phyloP scores from a whole-genome alignment of 2,888 invertebrate species.

The Lymantria monacha region DNA sequence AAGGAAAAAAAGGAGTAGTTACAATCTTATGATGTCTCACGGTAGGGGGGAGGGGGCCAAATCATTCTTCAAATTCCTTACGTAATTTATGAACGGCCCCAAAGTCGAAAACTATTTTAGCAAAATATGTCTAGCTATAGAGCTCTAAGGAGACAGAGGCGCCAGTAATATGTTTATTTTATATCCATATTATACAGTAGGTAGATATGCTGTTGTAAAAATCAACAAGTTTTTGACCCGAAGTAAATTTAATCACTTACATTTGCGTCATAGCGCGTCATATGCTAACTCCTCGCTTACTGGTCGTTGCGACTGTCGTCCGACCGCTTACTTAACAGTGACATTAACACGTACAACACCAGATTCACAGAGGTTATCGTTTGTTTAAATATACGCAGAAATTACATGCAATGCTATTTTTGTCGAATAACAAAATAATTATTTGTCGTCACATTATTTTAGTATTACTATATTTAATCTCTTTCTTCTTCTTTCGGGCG shows the following conservation, averaged over 20 bases:
- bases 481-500: too few species aligned
- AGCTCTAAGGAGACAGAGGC: too few species aligned
- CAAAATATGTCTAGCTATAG: too few species aligned
- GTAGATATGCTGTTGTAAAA: constrained; percentile 1
- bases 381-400: constrained; percentile 38
- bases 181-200: too few species aligned
- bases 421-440: constrained; percentile 37
- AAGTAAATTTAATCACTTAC: constrained; percentile 22
- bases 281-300: constrained; percentile 13
- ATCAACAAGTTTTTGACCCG: constrained; percentile 30
- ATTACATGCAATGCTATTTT: constrained; percentile 49
- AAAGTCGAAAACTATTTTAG: too few species aligned
- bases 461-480: too few species aligned
- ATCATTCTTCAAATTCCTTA: too few species aligned
- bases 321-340: constrained; percentile 31
- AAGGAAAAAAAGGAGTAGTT: too few species aligned
- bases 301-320: constrained; percentile 10
- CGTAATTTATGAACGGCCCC: too few species aligned
- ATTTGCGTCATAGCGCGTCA: constrained; percentile 33
- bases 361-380: constrained; percentile 48
- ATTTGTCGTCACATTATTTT: constrained; percentile 9
- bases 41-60: too few species aligned
- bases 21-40: too few species aligned
- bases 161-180: too few species aligned
- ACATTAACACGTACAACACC: constrained; percentile 31